A percentile compares a stretch with the other conserved stretches of the same genome.
phyloP scores from a whole-genome alignment of 2,797 vertebrate genomes.

The Chelidonichthys spinosus region DNA sequence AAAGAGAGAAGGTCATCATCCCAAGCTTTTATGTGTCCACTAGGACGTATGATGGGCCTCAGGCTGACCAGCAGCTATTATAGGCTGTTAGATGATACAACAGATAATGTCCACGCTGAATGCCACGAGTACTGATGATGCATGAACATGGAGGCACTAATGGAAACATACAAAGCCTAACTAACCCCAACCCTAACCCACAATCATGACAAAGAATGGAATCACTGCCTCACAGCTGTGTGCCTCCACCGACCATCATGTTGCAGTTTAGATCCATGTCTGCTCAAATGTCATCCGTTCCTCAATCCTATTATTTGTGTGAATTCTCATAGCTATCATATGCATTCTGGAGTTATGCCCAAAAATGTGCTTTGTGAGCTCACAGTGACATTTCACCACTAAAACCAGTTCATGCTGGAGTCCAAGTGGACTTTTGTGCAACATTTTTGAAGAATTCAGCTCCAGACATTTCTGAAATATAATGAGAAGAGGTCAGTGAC shows the following conservation, averaged over 20 bases:
- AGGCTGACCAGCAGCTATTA: slow-evolving; percentile 18
- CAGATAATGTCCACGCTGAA: slow-evolving; percentile 18
- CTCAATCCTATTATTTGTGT: no score
- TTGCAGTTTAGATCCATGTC: background rate
- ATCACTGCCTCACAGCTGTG: no score
- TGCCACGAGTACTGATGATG: slow-evolving; percentile 16
- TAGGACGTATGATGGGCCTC: slow-evolving; percentile 8
- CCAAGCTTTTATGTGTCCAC: slow-evolving; percentile 19
- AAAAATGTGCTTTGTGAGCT: background rate
- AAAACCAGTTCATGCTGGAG: no score
- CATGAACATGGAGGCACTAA: slow-evolving; percentile 10
- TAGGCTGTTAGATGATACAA: slow-evolving; percentile 19
- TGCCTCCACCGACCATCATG: no score
- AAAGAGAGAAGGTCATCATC: slow-evolving; percentile 39
- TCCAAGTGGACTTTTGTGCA: no score
- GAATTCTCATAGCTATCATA: background rate
- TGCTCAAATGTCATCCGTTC: background rate
- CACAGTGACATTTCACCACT: background rate
- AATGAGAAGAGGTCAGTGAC: no score
- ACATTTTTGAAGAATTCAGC: no score
- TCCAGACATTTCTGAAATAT: no score
- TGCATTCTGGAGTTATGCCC: background rate
- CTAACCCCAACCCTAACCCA: no score
- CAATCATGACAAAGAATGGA: background rate
- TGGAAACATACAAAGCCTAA: slow-evolving; percentile 23